A percentile compares a stretch with the other conserved stretches of the same genome.
Conservation (phyloP, 2,888 invertebrate species). For the Xanthorhoe spadicearia region DNA sequence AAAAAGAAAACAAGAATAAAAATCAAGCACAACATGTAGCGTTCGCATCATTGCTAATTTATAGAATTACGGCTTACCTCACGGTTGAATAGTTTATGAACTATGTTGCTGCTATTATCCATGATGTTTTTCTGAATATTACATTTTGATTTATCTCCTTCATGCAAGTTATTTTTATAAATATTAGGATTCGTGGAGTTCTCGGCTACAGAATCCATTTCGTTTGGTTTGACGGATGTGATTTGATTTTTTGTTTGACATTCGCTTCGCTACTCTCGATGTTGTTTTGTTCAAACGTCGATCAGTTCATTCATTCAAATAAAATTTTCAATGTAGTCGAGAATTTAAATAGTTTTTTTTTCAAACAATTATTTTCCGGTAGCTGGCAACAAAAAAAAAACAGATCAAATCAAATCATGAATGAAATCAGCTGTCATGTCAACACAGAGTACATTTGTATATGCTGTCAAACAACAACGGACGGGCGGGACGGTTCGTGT, state of each 20-base stretch:
- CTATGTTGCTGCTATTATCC: slow-evolving; percentile 67
- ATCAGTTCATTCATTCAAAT: background rate
- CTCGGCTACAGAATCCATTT: slow-evolving; percentile 78
- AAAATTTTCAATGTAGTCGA: background rate
- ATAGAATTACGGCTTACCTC: slow-evolving; percentile 78
- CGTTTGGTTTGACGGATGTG: slow-evolving; percentile 71
- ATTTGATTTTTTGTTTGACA: slow-evolving; percentile 46
- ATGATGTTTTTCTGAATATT: slow-evolving; percentile 60
- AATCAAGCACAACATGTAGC: slow-evolving; percentile 47
- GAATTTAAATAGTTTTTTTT: background rate
- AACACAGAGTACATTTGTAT: too few species aligned
- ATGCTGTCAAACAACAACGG: background rate
- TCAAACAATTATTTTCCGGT: background rate
- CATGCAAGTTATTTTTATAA: slow-evolving; percentile 61
- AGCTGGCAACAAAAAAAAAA: background rate
- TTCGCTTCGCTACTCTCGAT: too few species aligned
- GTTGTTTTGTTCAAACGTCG: background rate
- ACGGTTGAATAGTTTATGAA: slow-evolving; percentile 85
- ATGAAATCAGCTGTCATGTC: background rate
- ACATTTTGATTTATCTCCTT: slow-evolving; percentile 57
- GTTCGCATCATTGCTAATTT: slow-evolving; percentile 39
- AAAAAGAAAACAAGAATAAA: slow-evolving; percentile 51
- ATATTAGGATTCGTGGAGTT: slow-evolving; percentile 71
- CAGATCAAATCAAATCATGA: background rate
- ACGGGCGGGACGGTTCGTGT: too few species aligned